These are phyloP conservation scores for Streptopelia turtur DNA, from an alignment of 2,797 vertebrate species.

Conservation along the genomic window DNA sequence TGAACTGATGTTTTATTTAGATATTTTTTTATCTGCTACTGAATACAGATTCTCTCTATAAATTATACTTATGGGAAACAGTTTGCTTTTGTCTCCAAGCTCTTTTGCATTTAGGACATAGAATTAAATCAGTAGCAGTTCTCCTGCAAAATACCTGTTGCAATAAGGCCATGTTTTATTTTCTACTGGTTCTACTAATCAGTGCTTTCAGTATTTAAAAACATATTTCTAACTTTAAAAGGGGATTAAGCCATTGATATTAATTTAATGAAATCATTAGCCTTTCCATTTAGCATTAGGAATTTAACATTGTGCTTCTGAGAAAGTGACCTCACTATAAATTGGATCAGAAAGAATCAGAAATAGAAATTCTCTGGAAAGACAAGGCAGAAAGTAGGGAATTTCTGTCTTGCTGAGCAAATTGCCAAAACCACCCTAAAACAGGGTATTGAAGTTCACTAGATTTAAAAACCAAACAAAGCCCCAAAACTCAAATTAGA, in stretches of 20 bases:
- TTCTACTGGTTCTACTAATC: background rate
- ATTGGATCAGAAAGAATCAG: background rate
- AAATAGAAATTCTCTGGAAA: background rate
- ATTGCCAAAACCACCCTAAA: background rate
- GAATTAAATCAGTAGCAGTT: background rate
- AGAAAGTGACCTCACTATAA: background rate
- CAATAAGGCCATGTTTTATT: background rate
- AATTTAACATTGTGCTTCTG: background rate
- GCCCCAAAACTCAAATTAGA: background rate
- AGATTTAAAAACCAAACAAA: background rate
- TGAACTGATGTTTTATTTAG: slow-evolving; percentile 48
- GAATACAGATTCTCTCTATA: background rate
- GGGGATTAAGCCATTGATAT: background rate
- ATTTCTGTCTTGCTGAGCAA: background rate
- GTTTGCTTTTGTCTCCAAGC: background rate
- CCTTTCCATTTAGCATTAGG: background rate
- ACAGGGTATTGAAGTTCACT: background rate
- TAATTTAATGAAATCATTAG: background rate
- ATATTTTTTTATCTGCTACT: background rate
- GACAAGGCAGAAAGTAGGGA: background rate
- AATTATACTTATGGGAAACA: slow-evolving; percentile 11
- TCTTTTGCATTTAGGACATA: slow-evolving; percentile 43
- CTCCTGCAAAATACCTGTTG: slow-evolving; percentile 22
- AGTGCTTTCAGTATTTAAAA: slow-evolving; percentile 3
- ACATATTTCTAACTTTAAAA: background rate